Base-by-base conservation (phyloP, 2,888 invertebrate genomes). In the Ochropleura plecta region DNA sequence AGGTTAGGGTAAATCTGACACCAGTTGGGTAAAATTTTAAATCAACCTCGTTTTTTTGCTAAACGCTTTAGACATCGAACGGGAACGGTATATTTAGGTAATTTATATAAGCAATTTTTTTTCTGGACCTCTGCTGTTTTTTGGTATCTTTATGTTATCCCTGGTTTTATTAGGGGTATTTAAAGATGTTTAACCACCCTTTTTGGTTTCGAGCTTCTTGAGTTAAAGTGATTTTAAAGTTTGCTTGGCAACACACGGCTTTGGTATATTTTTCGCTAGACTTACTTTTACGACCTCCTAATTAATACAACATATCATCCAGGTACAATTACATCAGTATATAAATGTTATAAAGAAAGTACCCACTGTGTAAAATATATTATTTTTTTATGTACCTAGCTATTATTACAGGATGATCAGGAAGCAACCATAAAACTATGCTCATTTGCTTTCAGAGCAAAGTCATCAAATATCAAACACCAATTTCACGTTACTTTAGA, bases 131-230 rank as follows among this genome's bases (percentile, higher is more conserved):
- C 30, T 55, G n/a, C 16, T 72, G n/a, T 74, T 74, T 76, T 76
- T 84, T 82, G 68, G 20, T 46, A 68, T 72, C 48, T 62, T 4
- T 68, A 55, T 69, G 46, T 69, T 63, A 59, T 42, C 60, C 20
- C 40, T 40, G 49, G 42, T 6, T 70, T 20, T 67, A 51, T 55
- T 20, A 46, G 69, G 78, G 82, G 83, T 81, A 74, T 57, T 59
- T 81, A 81, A 81, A 85, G 82, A 83, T 78, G 78, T 81, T 70
- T 85, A 82, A 77, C 83, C 81, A 69, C 70, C 81, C 46, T 70
- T 63, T 60, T 55, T 72, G 85, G 59, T 64, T 70, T 60, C 63
- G 68, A 53, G 73, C 64, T 59, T 75, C 60, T 70, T 72, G 70
- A 84, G 59, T 60, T 71, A 55, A 67, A 75, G 55, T 59, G 55